These are phyloP conservation scores for Myotis myotis DNA, from an alignment of 2,797 vertebrate species.

Conservation along the genomic window DNA sequence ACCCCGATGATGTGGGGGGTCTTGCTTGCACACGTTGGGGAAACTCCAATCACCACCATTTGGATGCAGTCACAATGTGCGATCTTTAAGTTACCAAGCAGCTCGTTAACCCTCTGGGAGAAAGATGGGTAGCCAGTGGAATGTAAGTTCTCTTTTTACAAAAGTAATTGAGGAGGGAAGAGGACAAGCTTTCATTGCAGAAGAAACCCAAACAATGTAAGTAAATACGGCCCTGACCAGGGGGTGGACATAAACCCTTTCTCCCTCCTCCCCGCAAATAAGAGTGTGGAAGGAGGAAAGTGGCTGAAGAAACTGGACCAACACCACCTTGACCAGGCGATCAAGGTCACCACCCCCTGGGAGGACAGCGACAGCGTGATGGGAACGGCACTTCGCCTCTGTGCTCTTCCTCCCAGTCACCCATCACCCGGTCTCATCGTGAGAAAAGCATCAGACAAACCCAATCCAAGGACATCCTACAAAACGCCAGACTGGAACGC, in stretches of 20 bases:
- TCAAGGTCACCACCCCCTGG: fast-evolving
- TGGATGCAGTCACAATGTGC: background rate
- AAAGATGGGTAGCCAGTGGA: background rate
- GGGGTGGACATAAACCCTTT: no score
- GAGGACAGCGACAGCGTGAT: fast-evolving
- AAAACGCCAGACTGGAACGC: fast-evolving
- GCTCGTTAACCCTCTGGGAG: background rate
- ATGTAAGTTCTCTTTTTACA: background rate
- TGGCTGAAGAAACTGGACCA: fast-evolving
- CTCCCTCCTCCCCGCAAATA: no score
- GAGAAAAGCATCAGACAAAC: background rate
- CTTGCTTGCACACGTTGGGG: background rate
- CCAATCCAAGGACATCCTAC: background rate
- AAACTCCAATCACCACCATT: background rate
- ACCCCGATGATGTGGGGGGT: fast-evolving
- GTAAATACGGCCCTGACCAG: background rate
- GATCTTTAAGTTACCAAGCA: background rate
- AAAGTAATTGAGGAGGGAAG: background rate
- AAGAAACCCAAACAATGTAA: background rate
- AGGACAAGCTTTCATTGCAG: background rate
- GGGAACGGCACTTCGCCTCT: background rate
- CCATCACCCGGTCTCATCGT: background rate
- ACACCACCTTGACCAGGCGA: background rate
- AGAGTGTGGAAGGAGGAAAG: no score
- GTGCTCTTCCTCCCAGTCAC: background rate